Conservation (phyloP, 2,113 vertebrate genomes). For the Chlorocebus sabaeus region DNA sequence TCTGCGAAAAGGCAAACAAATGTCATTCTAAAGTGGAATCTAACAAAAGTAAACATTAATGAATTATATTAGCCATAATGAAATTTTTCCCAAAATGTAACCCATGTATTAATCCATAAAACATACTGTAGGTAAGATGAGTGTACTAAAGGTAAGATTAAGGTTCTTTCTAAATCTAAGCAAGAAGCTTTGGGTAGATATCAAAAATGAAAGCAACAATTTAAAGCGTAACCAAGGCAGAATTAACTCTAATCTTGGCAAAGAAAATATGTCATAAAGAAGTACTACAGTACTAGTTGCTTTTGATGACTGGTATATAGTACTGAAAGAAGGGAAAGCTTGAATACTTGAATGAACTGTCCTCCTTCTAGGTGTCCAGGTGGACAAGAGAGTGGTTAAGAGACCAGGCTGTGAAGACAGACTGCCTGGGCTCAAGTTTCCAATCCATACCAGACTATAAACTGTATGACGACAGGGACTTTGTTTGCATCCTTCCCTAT, state of each 20-base stretch:
- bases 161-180: not conserved
- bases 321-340: not conserved
- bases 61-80: not conserved
- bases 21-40: not conserved
- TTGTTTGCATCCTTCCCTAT: not conserved
- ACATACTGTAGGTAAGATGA: not conserved
- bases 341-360: not conserved
- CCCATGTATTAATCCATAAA: not conserved
- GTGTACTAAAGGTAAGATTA: not conserved
- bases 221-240: not conserved
- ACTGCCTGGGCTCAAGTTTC: not conserved
- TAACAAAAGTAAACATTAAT: not conserved
- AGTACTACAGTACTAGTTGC: not conserved
- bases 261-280: slow-evolving; percentile 30
- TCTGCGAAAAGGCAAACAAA: not conserved
- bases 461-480: not conserved
- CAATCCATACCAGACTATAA: not conserved
- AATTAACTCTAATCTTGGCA: slow-evolving; percentile 42
- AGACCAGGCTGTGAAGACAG: accelerated
- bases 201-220: slow-evolving; percentile 22
- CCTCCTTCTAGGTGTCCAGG: not conserved
- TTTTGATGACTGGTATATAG: not conserved
- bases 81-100: not conserved
- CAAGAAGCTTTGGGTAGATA: slow-evolving; percentile 29
- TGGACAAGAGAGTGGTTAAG: not conserved